Percentiles rank a stretch among this genome's conserved stretches.
Conservation (phyloP, 2,888 invertebrate species). For the Acleris literana region DNA sequence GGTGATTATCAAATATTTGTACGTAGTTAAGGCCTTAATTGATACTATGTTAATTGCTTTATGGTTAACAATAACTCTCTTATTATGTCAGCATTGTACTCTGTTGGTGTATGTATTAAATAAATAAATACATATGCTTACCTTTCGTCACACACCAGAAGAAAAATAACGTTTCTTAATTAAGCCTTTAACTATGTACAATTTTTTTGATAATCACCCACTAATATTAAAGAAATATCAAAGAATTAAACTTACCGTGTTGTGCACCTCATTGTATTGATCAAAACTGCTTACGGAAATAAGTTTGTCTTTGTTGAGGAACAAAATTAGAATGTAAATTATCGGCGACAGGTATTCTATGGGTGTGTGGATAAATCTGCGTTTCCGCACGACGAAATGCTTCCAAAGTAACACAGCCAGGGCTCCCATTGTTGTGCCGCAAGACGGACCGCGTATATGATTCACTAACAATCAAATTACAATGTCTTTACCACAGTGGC, state of each 20-base stretch:
- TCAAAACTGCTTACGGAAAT: not conserved
- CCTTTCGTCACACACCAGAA: too few relatives aligned
- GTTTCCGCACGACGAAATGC: slow-evolving; percentile 24
- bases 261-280: slow-evolving; percentile 9
- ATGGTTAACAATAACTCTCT: too few relatives aligned
- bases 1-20: too few relatives aligned
- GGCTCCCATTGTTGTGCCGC: slow-evolving; percentile 16
- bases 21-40: too few relatives aligned
- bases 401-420: slow-evolving; percentile 29
- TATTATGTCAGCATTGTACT: too few relatives aligned
- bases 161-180: too few relatives aligned
- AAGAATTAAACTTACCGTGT: slow-evolving; percentile 12
- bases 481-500: slow-evolving; percentile 19
- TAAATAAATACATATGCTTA: too few relatives aligned
- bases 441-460: not conserved
- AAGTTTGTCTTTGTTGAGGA: slow-evolving; percentile 11
- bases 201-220: too few relatives aligned
- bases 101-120: too few relatives aligned
- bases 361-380: slow-evolving; percentile 22
- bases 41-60: too few relatives aligned
- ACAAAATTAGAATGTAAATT: slow-evolving; percentile 20
- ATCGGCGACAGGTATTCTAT: slow-evolving; percentile 22
- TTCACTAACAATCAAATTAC: slow-evolving; percentile 13
- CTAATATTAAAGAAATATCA: too few relatives aligned
- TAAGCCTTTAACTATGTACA: too few relatives aligned